These are phyloP conservation scores for Oscheius sp. DNA, from an alignment of 1,140 invertebrate genomes.

Conservation along the genomic window DNA sequence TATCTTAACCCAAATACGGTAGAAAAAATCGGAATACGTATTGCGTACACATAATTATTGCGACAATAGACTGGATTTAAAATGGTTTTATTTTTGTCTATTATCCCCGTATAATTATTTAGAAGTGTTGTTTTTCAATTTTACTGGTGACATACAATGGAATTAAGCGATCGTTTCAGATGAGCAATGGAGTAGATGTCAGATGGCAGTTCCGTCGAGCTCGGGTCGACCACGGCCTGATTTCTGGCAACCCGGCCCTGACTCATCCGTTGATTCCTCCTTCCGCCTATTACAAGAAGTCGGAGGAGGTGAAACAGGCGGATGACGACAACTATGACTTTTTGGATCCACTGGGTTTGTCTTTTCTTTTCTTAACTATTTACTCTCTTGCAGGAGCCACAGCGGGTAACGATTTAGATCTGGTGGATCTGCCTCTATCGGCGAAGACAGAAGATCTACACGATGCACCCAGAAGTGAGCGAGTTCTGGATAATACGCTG, in stretches of 20 bases:
- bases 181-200: neutral
- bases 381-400: neutral
- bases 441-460: too few relatives aligned
- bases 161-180: neutral
- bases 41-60: neutral
- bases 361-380: neutral
- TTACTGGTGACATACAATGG: neutral
- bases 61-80: neutral
- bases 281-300: neutral
- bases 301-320: neutral
- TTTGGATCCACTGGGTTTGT: slow-evolving; percentile 4
- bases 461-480: too few relatives aligned
- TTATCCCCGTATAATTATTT: too few relatives aligned
- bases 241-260: neutral
- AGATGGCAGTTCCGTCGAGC: neutral
- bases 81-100: neutral
- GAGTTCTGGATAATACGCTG: slow-evolving; percentile 8
- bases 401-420: too few relatives aligned
- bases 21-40: neutral
- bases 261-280: neutral
- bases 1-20: too few relatives aligned
- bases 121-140: neutral
- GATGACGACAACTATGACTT: slow-evolving; percentile 64
- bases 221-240: neutral
- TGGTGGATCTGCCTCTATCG: too few relatives aligned